Evolutionary conservation across 1,140 invertebrate genomes (phyloP).

Genomic region (Drosophila ambigua): DNA sequence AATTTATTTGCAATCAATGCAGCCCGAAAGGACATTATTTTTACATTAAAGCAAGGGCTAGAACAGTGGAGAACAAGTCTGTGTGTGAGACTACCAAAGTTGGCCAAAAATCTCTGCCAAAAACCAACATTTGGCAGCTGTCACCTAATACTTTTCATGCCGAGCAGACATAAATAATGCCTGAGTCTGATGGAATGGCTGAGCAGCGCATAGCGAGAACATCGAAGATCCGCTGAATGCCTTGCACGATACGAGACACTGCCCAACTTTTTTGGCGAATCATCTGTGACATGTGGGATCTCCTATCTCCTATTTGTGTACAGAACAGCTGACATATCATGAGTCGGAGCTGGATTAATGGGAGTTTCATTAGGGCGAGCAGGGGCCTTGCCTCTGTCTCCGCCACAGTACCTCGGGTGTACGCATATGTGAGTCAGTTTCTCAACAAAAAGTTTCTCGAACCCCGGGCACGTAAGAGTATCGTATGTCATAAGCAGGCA

Average conservation of each 20-base stretch:
- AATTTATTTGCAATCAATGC: slow-evolving; percentile 82
- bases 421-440: slow-evolving; percentile 1
- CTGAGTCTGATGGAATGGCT: slow-evolving; percentile 6
- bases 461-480: slow-evolving; percentile 58
- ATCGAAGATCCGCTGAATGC: background rate
- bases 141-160: slow-evolving; percentile 58
- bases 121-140: slow-evolving; percentile 73
- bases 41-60: slow-evolving; percentile 66
- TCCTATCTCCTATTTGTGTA: slow-evolving; percentile 28
- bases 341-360: slow-evolving; percentile 30
- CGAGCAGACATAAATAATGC: slow-evolving; percentile 23
- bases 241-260: background rate
- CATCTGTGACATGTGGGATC: slow-evolving; percentile 38
- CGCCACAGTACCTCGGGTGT: slow-evolving; percentile 1
- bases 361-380: slow-evolving; percentile 56
- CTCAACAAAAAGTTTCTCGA: slow-evolving; percentile 51
- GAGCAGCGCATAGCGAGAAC: background rate
- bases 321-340: slow-evolving; percentile 11
- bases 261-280: slow-evolving; percentile 23
- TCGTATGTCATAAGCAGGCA: slow-evolving; percentile 76
- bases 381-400: slow-evolving; percentile 39
- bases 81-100: slow-evolving; percentile 15
- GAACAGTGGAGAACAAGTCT: background rate
- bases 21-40: slow-evolving; percentile 76
- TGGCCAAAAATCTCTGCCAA: slow-evolving; percentile 51